Conservation (phyloP, 2,888 invertebrate genomes). For the Dynastes tityus region DNA sequence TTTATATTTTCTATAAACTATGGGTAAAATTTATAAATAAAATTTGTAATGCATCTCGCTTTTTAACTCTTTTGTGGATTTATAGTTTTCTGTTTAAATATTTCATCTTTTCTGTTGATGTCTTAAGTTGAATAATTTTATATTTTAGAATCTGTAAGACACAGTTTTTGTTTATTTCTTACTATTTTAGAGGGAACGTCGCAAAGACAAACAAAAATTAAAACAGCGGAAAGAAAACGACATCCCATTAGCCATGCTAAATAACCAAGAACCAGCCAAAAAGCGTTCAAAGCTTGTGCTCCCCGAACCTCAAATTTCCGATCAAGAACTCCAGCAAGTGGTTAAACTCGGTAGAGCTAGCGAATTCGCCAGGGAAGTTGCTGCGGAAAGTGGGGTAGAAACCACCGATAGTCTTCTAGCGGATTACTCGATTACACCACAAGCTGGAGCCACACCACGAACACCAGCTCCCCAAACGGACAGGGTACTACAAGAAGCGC, state of each 20-base stretch:
- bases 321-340: conserved; percentile 92
- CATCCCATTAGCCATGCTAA: conserved; percentile 90
- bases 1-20: no score
- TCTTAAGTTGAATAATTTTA: no score
- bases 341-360: conserved; percentile 93
- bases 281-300: conserved; percentile 97
- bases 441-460: conserved; percentile 83
- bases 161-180: neutral
- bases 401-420: conserved; percentile 91
- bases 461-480: conserved; percentile 91
- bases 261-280: conserved; percentile 90
- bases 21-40: no score
- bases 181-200: conserved; percentile 81
- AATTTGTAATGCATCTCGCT: no score
- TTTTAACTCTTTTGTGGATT: no score
- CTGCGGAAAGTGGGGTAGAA: conserved; percentile 82
- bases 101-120: no score
- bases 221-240: conserved; percentile 97
- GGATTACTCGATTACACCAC: conserved; percentile 89
- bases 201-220: conserved; percentile 95
- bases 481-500: conserved; percentile 92
- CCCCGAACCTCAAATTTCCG: conserved; percentile 97
- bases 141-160: neutral
- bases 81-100: no score
- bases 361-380: conserved; percentile 91